Evolutionary conservation across 2,113 vertebrate species (phyloP), one percentile per base, ranked within the genome.

Genomic region (Rhinoderma darwinii): DNA sequence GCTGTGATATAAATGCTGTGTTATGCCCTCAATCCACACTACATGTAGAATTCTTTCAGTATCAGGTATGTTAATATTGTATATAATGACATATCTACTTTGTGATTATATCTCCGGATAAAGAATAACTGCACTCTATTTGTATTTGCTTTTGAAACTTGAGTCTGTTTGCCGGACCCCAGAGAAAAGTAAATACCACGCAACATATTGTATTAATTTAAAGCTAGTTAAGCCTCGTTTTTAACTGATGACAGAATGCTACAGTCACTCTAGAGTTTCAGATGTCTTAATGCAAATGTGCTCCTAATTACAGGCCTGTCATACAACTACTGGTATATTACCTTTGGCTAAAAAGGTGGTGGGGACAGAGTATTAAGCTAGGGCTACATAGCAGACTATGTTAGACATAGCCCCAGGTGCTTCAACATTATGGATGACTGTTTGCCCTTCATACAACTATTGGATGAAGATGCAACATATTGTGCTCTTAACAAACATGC

Each of bases 201-300:
- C 32, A 41, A 73, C 83, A 84, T 74, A 32, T 61, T 84, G 83
- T 12, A 84, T 76, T 75, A 37, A 84, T 84, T 84, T 76, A 17
- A n/a, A 61, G 44, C 63, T 50, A 25, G 41, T 70, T 83, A 81
- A 43, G 59, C 56, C 56, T 43, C 37, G 37, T 43, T 43, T 66
- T 35, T 61, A 30, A 41, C 81, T 17, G 82, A 83, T 83, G 82
- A 70, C 61, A 68, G 82, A 83, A 72, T 32, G 43, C 43, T 72
- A 83, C 56, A 83, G 63, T 72, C 27, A n/a, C 66, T 83, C 47
- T 83, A 72, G 1, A 17, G 63, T 72, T 72, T 82, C 79, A 82
- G 37, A 82, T 66, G 59, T 43, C 59, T 44, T 2, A 20, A 39
- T 20, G 7, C 0, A 15, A 44, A 66, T 82, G 79, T 82, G 79